These are phyloP conservation scores for Cryptotis parvus DNA, from an alignment of 2,113 vertebrate genomes.

Conservation along the genomic window DNA sequence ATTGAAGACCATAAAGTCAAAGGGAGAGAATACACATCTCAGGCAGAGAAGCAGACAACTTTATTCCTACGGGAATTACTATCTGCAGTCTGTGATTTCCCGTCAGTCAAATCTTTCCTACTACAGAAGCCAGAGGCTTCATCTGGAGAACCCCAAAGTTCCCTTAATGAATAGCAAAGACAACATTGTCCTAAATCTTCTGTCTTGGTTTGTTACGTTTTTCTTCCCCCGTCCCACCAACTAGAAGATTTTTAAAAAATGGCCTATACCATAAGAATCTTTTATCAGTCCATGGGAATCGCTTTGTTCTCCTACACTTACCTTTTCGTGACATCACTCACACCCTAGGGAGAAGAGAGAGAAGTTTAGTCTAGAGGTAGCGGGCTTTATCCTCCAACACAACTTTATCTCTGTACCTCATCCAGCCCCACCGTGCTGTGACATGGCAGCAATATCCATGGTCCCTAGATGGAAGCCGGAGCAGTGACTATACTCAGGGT, in stretches of 20 bases:
- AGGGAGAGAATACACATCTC: too few relatives aligned
- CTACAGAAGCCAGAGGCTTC: neutral
- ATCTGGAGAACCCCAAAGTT: neutral
- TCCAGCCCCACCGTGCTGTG: neutral
- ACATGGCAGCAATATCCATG: neutral
- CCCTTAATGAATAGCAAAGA: neutral
- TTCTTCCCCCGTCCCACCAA: neutral
- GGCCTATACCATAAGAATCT: neutral
- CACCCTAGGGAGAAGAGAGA: conserved; percentile 75
- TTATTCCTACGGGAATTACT: neutral
- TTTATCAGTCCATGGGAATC: neutral
- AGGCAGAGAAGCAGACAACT: neutral
- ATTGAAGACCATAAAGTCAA: too few relatives aligned
- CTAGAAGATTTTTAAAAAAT: neutral
- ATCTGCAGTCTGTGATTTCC: neutral
- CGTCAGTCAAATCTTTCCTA: neutral
- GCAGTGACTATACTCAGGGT: neutral
- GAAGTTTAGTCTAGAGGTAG: conserved; percentile 39
- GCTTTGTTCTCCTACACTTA: conserved; percentile 56
- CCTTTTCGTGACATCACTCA: conserved; percentile 72
- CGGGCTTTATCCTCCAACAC: neutral
- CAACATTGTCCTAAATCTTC: neutral
- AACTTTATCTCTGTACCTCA: neutral
- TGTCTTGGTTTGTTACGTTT: neutral
- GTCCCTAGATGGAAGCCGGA: neutral